Percentiles rank a stretch among this genome's conserved stretches.
Conservation (phyloP, 1,140 invertebrate species). For the Octopus sinensis region DNA sequence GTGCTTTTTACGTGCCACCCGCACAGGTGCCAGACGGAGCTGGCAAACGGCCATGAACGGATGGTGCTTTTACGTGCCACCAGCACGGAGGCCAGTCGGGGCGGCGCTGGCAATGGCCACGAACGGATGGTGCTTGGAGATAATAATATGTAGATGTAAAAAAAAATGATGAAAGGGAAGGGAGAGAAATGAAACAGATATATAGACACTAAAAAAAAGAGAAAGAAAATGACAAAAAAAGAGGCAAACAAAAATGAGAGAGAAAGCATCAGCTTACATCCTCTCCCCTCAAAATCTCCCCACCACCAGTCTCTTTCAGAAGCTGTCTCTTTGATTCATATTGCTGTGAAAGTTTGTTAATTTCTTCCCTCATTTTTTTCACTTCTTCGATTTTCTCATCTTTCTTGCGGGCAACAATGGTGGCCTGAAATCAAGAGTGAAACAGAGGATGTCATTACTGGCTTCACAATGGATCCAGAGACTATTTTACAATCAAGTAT, state of each 20-base stretch:
- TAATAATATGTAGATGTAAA: background rate
- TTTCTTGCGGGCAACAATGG: slow-evolving; percentile 75
- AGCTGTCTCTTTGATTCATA: slow-evolving; percentile 60
- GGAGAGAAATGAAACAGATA: too few relatives aligned
- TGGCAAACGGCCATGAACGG: too few relatives aligned
- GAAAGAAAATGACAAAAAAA: background rate
- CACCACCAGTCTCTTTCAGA: slow-evolving; percentile 60
- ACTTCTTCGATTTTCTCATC: slow-evolving; percentile 70
- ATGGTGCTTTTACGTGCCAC: too few relatives aligned
- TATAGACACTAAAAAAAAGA: background rate
- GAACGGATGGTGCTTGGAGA: too few relatives aligned
- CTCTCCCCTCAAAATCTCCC: slow-evolving; percentile 71
- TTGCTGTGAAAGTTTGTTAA: slow-evolving; percentile 65
- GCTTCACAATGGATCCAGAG: too few relatives aligned
- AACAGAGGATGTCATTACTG: background rate
- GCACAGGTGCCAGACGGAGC: too few relatives aligned
- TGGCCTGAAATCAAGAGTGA: slow-evolving; percentile 59
- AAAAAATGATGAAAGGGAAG: background rate
- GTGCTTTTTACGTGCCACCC: too few relatives aligned
- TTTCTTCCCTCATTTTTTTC: slow-evolving; percentile 64
- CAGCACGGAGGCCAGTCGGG: too few relatives aligned
- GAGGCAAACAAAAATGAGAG: too few relatives aligned
- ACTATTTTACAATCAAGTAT: too few relatives aligned
- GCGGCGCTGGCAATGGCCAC: too few relatives aligned
- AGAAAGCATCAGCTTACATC: slow-evolving; percentile 59